phyloP scores from a whole-genome alignment of 23 tunicate species.

The Botrylloides violaceus region DNA sequence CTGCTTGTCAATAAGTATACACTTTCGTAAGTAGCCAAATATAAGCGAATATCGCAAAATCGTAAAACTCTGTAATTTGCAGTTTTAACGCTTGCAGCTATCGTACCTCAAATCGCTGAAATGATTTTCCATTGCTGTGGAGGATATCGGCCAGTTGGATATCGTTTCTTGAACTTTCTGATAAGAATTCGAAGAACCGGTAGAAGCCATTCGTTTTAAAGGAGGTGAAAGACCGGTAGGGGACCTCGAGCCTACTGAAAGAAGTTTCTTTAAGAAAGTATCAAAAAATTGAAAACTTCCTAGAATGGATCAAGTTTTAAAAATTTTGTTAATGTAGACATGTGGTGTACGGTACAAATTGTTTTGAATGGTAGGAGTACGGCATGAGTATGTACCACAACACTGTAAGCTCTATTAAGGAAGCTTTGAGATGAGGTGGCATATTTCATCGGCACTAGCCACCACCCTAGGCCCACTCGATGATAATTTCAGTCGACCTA shows the following conservation, averaged over 20 bases:
- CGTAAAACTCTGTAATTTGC: too few species aligned
- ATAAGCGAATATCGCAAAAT: too few species aligned
- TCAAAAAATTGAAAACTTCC: neutral
- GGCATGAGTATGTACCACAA: too few species aligned
- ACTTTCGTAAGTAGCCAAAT: too few species aligned
- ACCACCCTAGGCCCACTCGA: too few species aligned
- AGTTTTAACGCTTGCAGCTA: neutral
- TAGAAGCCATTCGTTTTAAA: neutral
- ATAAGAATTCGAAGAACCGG: neutral
- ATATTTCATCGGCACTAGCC: too few species aligned
- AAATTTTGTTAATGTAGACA: neutral
- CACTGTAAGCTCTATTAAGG: too few species aligned
- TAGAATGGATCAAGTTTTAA: neutral
- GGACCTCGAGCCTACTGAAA: slow-evolving; percentile 1
- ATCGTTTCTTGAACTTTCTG: neutral
- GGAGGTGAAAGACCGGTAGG: neutral
- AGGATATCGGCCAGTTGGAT: neutral
- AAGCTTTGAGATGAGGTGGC: too few species aligned
- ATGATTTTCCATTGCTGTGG: neutral
- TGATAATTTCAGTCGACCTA: too few species aligned
- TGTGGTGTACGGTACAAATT: neutral
- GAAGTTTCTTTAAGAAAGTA: neutral
- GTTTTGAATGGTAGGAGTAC: neutral
- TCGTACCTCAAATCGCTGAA: neutral
- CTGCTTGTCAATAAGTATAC: too few species aligned